Conservation (phyloP, 2,797 vertebrate genomes). For the Adelosebastes latens region DNA sequence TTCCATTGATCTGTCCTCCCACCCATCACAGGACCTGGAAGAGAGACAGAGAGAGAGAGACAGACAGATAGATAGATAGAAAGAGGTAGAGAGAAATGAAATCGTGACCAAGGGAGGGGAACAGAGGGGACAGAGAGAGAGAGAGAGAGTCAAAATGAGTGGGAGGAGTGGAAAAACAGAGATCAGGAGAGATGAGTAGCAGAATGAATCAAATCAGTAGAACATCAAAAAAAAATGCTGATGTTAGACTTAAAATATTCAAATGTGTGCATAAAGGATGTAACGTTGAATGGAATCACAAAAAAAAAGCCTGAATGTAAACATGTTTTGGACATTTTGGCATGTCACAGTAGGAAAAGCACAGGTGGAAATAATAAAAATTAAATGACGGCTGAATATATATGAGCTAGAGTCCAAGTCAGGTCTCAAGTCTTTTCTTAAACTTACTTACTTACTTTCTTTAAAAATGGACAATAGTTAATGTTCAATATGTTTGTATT, state of each 20-base stretch:
- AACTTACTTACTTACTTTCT: too few species aligned
- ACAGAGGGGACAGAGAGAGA: not conserved
- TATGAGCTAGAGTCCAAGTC: not conserved
- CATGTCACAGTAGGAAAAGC: accelerated
- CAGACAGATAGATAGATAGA: not conserved
- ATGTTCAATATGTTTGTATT: not conserved
- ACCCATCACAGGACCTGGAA: conserved; percentile 66
- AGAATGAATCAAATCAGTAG: not conserved
- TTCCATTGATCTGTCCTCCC: conserved; percentile 70
- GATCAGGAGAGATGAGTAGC: not conserved
- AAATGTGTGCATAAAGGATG: too few species aligned
- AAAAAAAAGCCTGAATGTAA: too few species aligned
- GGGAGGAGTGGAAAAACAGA: not conserved
- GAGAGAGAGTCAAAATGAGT: not conserved
- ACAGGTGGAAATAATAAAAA: too few species aligned
- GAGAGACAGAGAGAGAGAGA: not conserved
- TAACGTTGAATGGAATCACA: too few species aligned
- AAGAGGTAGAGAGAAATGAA: not conserved
- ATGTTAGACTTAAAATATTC: not conserved
- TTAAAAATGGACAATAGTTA: not conserved
- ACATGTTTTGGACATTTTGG: too few species aligned
- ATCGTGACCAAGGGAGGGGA: not conserved
- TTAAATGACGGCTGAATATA: accelerated
- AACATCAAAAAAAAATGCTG: not conserved
- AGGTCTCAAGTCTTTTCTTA: not conserved